A percentile compares a stretch with the other conserved stretches of the same genome.
Conservation (phyloP, 2,888 invertebrate genomes). For the Acanthosepion esculentum region DNA sequence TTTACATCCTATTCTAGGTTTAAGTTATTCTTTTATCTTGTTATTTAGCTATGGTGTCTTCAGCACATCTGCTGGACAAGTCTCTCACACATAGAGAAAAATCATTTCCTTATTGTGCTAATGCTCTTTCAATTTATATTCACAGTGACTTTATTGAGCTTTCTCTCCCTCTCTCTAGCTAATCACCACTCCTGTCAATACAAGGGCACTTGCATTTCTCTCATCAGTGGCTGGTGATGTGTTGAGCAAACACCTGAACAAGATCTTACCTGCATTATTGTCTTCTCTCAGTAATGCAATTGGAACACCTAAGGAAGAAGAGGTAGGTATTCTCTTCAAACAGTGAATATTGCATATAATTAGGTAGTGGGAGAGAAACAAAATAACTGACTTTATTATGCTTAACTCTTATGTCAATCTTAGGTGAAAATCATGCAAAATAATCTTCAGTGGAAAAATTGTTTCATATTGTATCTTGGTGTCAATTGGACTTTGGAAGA, state of each 20-base stretch:
- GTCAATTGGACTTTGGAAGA: too few relatives aligned
- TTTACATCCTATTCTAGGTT: too few relatives aligned
- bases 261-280: constrained; percentile 90
- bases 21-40: too few relatives aligned
- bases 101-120: background rate
- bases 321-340: constrained; percentile 59
- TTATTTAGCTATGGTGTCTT: too few relatives aligned
- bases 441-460: too few relatives aligned
- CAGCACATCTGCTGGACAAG: background rate
- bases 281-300: constrained; percentile 68
- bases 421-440: too few relatives aligned
- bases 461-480: too few relatives aligned
- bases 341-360: background rate
- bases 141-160: background rate
- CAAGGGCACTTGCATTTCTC: constrained; percentile 92
- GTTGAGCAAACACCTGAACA: constrained; percentile 89
- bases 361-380: too few relatives aligned
- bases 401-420: too few relatives aligned
- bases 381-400: too few relatives aligned
- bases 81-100: background rate
- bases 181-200: constrained; percentile 90
- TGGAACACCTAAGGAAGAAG: constrained; percentile 68
- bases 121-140: too few relatives aligned
- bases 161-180: constrained; percentile 78
- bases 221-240: constrained; percentile 96